phyloP scores from a whole-genome alignment of 2,888 invertebrate species.

The Rhagonycha fulva region DNA sequence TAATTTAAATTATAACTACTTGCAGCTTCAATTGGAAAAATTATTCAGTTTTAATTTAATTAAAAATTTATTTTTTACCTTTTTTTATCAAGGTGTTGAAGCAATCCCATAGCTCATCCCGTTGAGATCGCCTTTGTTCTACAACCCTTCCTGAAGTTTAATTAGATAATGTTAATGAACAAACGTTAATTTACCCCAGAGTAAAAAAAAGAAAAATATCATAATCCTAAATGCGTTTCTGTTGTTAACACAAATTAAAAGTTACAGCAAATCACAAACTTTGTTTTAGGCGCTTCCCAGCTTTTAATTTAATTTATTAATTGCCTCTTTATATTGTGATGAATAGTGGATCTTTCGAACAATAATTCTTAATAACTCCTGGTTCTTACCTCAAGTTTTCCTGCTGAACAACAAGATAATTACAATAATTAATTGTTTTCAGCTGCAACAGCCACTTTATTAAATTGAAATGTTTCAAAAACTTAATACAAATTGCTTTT shows the following conservation, averaged over 20 bases:
- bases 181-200: neutral
- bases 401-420: neutral
- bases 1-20: too few relatives aligned
- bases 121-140: neutral
- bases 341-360: neutral
- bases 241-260: neutral
- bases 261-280: neutral
- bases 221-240: neutral
- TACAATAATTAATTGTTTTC: neutral
- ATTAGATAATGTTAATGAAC: neutral
- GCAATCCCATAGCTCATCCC: neutral
- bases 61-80: too few relatives aligned
- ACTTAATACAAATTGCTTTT: neutral
- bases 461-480: neutral
- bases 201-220: neutral
- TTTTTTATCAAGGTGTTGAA: neutral
- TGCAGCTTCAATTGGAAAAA: too few relatives aligned
- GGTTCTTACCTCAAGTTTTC: neutral
- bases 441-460: neutral
- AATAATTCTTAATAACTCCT: conserved; percentile 14
- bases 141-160: neutral
- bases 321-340: conserved; percentile 12
- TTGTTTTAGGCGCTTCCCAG: neutral
- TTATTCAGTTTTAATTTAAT: too few relatives aligned
- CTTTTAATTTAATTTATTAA: conserved; percentile 11